These are phyloP conservation scores for Carassius carassius DNA, from an alignment of 2,113 vertebrate genomes.

Conservation along the genomic window DNA sequence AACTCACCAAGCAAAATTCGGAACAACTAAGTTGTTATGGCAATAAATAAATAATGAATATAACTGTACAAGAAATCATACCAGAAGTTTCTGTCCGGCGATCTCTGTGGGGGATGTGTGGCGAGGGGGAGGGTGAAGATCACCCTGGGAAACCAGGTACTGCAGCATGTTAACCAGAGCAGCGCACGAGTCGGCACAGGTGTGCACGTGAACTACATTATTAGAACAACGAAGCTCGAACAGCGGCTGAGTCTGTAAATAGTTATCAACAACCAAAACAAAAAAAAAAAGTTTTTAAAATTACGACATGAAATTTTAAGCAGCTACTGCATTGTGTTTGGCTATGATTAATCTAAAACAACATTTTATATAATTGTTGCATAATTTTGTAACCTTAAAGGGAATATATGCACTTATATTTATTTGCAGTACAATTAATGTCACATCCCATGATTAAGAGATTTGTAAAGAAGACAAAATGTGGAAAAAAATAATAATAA, in stretches of 20 bases:
- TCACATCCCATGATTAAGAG: no score
- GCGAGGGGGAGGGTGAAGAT: slow-evolving; percentile 84
- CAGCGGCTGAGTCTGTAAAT: slow-evolving; percentile 81
- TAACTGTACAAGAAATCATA: slow-evolving; percentile 56
- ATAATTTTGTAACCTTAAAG: no score
- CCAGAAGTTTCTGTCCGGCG: slow-evolving; percentile 87
- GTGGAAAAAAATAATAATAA: no score
- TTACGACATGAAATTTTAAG: no score
- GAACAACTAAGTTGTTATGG: no score
- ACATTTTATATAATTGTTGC: no score
- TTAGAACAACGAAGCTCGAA: slow-evolving; percentile 93
- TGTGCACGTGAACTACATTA: slow-evolving; percentile 87
- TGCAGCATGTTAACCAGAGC: slow-evolving; percentile 86
- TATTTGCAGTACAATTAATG: no score
- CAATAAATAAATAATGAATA: background rate
- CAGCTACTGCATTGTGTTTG: background rate
- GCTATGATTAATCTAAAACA: no score
- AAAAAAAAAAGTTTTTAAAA: no score
- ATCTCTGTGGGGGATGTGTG: slow-evolving; percentile 87
- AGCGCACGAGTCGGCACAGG: slow-evolving; percentile 89
- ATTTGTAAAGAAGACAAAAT: no score
- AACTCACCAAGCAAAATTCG: no score
- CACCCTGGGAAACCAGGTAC: slow-evolving; percentile 82
- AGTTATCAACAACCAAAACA: background rate
- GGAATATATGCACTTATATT: no score